Evolutionary conservation across 1,140 invertebrate genomes (phyloP), one percentile per base, ranked within the genome.

Genomic region (Aphelinus certus): DNA sequence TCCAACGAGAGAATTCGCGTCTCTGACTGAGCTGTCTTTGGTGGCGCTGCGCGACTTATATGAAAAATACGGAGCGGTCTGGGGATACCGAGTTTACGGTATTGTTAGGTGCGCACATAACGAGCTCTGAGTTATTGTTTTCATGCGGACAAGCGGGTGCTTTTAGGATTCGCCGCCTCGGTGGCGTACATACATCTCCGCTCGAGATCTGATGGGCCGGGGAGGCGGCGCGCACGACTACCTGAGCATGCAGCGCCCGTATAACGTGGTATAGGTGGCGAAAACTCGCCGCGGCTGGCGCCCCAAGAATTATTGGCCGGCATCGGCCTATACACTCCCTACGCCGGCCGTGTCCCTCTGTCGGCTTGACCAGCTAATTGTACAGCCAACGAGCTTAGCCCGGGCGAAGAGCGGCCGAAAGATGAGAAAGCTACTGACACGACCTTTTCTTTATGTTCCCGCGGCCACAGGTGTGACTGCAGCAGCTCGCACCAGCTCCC

Each of bases 261-360:
- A 26, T 26, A 26, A 26, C 26, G 26, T 26, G 26, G 26, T 26
- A 26, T 58, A 83, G 80, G 81, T 84, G 83, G 83, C 80, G 78
- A 84, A 84, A 84, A 84, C 78, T 42, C 58, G 75, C 81, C 73
- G 77, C 78, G 72, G 67, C 77, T 79, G 81, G 83, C 82, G 83
- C 82, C 81, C 80, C 2, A 77, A 82, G 82, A 84, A 82, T 82
- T 83, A 84, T 83, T 76, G 73, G 67, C 68, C 72, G 77, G 51
- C 66, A 57, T 61, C 72, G 67, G 1, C 42, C 42, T 53, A 53
- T 53, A 53, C 51, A 9, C 51, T 4, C 51, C 51, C 51, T 53
- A 6, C 51, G 51, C 4, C 51, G 26, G 26, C 26, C 26, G 26
- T 26, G 26, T 26, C 26, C 26, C 26, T 26, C 26, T 26, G 26